Evolutionary conservation across 1,140 invertebrate genomes (phyloP).

Genomic region (Venturia canescens): DNA sequence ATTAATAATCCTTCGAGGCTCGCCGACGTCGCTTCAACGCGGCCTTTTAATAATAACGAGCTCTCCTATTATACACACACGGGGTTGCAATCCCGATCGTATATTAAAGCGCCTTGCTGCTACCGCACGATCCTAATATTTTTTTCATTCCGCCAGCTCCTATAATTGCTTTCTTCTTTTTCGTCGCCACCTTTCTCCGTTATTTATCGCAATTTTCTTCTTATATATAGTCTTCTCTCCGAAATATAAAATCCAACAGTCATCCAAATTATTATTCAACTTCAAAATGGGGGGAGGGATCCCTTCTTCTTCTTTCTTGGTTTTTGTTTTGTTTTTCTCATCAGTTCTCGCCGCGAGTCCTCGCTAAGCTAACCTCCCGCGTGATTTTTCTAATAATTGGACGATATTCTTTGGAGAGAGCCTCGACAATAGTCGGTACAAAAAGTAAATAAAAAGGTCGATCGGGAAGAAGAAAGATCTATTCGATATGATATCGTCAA

Average conservation of each 20-base stretch:
- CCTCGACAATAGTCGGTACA: no score
- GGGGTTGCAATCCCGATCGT: background rate
- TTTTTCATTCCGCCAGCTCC: constrained; percentile 1
- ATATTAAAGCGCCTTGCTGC: no score
- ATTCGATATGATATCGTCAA: constrained; percentile 76
- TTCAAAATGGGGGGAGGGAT: no score
- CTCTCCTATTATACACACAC: background rate
- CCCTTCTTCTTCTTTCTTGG: no score
- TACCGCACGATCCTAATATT: no score
- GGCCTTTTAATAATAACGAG: constrained; percentile 40
- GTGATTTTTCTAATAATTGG: background rate
- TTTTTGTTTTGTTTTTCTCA: no score
- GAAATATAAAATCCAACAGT: no score
- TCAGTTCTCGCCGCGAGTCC: background rate
- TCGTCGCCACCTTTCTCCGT: constrained; percentile 42
- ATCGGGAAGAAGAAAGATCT: constrained; percentile 14
- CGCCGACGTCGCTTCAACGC: constrained; percentile 30
- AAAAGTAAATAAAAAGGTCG: no score
- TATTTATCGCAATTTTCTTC: no score
- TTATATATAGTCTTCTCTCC: no score
- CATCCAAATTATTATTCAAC: no score
- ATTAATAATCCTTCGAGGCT: constrained; percentile 28
- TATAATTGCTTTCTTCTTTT: constrained; percentile 50
- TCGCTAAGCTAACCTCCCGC: background rate
- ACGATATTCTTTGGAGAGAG: no score